Conservation (phyloP, 2,888 invertebrate species). For the Dryadula phaetusa region DNA sequence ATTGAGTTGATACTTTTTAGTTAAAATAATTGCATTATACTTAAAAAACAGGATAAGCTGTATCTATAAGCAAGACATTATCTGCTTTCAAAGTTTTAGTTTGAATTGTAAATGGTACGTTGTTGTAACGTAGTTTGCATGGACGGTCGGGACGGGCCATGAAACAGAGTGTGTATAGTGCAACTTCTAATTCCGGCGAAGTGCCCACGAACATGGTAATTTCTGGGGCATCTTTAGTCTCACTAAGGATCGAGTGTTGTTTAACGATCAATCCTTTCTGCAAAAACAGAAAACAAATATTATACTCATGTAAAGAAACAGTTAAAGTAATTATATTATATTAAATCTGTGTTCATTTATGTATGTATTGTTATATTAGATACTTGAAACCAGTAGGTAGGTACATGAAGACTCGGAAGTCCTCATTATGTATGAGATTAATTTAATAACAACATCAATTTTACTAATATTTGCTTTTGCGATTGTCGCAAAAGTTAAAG, state of each 20-base stretch:
- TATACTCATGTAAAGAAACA: background rate
- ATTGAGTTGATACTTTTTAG: background rate
- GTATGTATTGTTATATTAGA: too few relatives aligned
- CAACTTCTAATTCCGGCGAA: conserved; percentile 95
- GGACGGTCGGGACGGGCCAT: conserved; percentile 89
- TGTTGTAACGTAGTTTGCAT: conserved; percentile 86
- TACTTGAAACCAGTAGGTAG: too few relatives aligned
- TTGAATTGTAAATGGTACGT: conserved; percentile 72
- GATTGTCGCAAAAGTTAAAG: too few relatives aligned
- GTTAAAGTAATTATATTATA: background rate
- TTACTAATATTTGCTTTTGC: too few relatives aligned
- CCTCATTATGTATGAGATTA: too few relatives aligned
- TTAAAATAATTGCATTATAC: background rate
- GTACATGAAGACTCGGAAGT: too few relatives aligned
- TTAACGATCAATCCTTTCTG: conserved; percentile 92
- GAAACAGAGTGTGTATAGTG: conserved; percentile 95
- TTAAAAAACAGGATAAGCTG: conserved; percentile 65
- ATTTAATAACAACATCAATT: too few relatives aligned
- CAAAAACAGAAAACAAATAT: conserved; percentile 51
- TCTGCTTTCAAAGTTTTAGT: conserved; percentile 73
- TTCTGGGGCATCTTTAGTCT: conserved; percentile 90
- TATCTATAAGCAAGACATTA: conserved; percentile 71
- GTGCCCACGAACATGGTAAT: conserved; percentile 93
- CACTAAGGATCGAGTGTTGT: conserved; percentile 88
- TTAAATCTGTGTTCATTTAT: too few relatives aligned